Conservation (phyloP, 2,888 invertebrate species). For the Andricus quercusramuli region DNA sequence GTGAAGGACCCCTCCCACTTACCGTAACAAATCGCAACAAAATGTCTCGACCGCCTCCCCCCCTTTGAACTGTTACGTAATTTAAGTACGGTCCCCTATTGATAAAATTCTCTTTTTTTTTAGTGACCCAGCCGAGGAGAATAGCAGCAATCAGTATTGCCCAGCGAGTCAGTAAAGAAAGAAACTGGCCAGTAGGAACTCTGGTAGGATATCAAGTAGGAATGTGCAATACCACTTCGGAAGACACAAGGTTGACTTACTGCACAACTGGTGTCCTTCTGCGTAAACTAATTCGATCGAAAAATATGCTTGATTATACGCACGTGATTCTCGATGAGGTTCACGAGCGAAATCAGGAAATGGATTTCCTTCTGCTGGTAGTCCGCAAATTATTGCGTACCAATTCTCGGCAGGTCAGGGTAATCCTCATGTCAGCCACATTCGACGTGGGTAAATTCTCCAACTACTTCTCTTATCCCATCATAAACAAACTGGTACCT, state of each 20-base stretch:
- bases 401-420: constrained; percentile 84
- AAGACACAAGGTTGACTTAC: constrained; percentile 89
- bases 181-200: constrained; percentile 90
- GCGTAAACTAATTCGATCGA: constrained; percentile 86
- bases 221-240: constrained; percentile 82
- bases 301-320: constrained; percentile 88
- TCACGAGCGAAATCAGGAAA: constrained; percentile 94
- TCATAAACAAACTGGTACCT: constrained; percentile 70
- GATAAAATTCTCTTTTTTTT: background rate
- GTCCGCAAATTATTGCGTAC: constrained; percentile 88
- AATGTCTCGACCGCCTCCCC: too few relatives aligned
- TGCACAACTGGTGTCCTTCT: constrained; percentile 94
- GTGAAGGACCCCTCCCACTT: too few relatives aligned
- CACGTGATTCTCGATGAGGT: constrained; percentile 97
- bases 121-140: constrained; percentile 94
- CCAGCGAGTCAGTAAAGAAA: constrained; percentile 89
- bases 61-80: too few relatives aligned
- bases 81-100: too few relatives aligned
- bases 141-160: constrained; percentile 96
- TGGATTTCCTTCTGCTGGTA: constrained; percentile 93
- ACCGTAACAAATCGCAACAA: too few relatives aligned
- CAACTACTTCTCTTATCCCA: constrained; percentile 83
- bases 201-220: constrained; percentile 95
- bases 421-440: constrained; percentile 97
- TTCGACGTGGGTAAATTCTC: constrained; percentile 87